These are phyloP conservation scores for Ischnus inquisitorius DNA, from an alignment of 2,888 invertebrate species.

Conservation along the genomic window DNA sequence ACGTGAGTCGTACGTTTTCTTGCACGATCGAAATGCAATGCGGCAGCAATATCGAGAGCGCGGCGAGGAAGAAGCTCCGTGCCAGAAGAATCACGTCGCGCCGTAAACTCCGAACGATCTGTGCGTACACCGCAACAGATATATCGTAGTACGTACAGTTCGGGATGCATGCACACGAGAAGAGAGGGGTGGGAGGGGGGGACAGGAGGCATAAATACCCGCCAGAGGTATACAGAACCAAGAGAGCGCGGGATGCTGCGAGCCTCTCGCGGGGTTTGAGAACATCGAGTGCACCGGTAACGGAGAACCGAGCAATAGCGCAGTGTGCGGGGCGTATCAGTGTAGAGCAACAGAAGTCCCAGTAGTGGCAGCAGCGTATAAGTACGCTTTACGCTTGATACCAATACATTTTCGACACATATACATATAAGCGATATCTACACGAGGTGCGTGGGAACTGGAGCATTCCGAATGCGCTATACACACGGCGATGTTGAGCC, in stretches of 20 bases:
- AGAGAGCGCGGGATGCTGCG: slow-evolving; percentile 17
- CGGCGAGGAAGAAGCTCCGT: slow-evolving; percentile 26
- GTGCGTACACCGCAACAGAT: slow-evolving; percentile 50
- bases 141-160: slow-evolving; percentile 15
- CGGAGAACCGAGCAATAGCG: neutral
- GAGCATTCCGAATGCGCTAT: slow-evolving; percentile 77
- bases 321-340: neutral
- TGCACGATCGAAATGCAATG: slow-evolving; percentile 24
- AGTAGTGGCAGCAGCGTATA: slow-evolving; percentile 48
- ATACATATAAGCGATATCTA: slow-evolving; percentile 3
- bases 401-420: slow-evolving; percentile 9
- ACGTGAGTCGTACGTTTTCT: slow-evolving; percentile 34
- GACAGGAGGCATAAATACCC: slow-evolving; percentile 58
- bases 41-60: slow-evolving; percentile 45
- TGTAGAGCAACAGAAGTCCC: slow-evolving; percentile 27
- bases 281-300: slow-evolving; percentile 50
- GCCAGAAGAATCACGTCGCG: slow-evolving; percentile 63
- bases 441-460: slow-evolving; percentile 81
- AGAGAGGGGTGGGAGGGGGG: slow-evolving; percentile 11
- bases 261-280: slow-evolving; percentile 18
- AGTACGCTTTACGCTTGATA: neutral
- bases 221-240: slow-evolving; percentile 9
- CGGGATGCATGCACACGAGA: slow-evolving; percentile 42
- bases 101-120: slow-evolving; percentile 59
- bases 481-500: slow-evolving; percentile 38